phyloP scores from a whole-genome alignment of 2,113 vertebrate genomes.

The Physeter macrocephalus region DNA sequence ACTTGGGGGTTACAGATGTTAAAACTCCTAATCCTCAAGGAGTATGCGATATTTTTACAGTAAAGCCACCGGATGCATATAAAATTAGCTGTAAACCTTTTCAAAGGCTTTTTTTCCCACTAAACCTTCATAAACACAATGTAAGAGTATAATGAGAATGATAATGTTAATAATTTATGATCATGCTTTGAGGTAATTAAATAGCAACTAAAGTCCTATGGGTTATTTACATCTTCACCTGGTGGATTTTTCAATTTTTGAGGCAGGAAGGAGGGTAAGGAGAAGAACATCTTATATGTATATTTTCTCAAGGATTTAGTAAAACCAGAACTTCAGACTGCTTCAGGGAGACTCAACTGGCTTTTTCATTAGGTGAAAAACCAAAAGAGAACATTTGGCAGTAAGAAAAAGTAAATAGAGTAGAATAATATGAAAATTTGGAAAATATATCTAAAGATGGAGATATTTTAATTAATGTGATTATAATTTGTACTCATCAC shows the following conservation, averaged over 20 bases:
- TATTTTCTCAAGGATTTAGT: not conserved
- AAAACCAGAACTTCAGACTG: not conserved
- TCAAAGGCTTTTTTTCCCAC: not conserved
- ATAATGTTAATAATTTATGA: not conserved
- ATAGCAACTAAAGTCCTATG: not conserved
- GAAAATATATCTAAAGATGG: not conserved
- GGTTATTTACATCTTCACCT: not conserved
- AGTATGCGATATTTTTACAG: not conserved
- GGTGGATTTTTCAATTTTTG: not conserved
- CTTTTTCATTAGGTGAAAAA: not conserved
- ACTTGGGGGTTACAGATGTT: not conserved
- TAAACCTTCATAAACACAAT: not conserved
- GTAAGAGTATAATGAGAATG: not conserved
- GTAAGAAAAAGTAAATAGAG: not conserved
- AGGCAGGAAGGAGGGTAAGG: not conserved
- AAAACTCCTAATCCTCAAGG: not conserved
- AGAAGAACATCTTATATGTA: not conserved
- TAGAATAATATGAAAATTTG: not conserved
- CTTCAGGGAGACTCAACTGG: not conserved
- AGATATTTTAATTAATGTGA: not conserved
- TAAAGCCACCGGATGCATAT: not conserved
- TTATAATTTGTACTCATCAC: not conserved
- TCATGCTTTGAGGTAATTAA: not conserved
- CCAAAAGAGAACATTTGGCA: not conserved
- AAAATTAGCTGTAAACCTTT: not conserved